Percentiles rank a stretch among this genome's conserved stretches.
Evolutionary conservation across 2,113 vertebrate species (phyloP).

Genomic region (Colaptes auratus): DNA sequence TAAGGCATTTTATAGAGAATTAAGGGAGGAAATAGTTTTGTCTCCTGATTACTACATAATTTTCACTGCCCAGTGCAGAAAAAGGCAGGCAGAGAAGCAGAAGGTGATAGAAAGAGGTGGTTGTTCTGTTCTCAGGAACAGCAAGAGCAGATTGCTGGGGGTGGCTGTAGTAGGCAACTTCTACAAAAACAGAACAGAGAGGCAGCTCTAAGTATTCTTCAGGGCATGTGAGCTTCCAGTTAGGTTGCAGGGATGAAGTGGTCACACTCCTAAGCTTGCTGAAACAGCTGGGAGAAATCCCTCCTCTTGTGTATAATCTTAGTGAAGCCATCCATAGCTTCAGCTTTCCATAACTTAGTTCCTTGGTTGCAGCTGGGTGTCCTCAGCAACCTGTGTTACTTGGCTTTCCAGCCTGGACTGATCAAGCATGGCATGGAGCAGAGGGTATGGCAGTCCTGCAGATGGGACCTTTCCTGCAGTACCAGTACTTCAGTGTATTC

Average conservation of each 20-base stretch:
- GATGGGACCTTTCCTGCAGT: neutral
- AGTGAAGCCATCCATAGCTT: neutral
- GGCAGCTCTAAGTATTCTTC: neutral
- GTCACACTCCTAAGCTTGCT: neutral
- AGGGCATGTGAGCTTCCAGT: neutral
- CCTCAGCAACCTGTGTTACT: neutral
- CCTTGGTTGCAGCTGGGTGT: neutral
- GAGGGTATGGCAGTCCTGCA: neutral
- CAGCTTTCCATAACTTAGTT: neutral
- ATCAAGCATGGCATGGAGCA: neutral
- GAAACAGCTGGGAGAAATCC: neutral
- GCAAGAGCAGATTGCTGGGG: neutral
- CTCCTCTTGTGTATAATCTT: neutral
- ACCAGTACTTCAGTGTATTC: neutral
- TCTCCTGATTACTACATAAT: neutral
- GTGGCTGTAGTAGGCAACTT: neutral
- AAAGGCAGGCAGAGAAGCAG: neutral
- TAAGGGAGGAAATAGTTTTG: constrained; percentile 35
- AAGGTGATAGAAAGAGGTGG: neutral
- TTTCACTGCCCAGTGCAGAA: neutral
- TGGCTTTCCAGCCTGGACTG: neutral
- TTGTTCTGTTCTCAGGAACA: neutral
- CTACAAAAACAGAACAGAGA: neutral
- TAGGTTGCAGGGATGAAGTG: neutral
- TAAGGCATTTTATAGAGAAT: constrained; percentile 41